phyloP scores from a whole-genome alignment of 2,797 vertebrate genomes.

The Molossus molossus region DNA sequence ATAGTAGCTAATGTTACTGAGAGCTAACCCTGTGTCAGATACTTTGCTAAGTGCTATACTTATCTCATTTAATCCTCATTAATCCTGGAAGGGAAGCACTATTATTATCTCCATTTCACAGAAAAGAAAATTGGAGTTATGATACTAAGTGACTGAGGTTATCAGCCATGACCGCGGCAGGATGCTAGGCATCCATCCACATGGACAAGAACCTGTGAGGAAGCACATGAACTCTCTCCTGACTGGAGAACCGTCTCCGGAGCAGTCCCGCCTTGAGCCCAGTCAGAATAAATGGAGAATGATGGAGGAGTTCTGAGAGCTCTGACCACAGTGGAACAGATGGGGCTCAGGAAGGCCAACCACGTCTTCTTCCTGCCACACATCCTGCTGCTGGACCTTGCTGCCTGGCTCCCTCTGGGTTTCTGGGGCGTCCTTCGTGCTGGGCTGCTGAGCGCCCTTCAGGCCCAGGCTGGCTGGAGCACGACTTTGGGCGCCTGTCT shows the following conservation, averaged over 20 bases:
- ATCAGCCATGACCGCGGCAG: not conserved
- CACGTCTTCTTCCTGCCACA: constrained; percentile 86
- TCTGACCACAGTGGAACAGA: constrained; percentile 88
- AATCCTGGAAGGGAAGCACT: not conserved
- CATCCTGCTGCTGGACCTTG: constrained; percentile 89
- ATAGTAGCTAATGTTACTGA: not conserved
- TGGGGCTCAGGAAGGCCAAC: constrained; percentile 89
- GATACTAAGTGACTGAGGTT: not conserved
- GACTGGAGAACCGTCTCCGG: constrained; percentile 91
- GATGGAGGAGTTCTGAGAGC: constrained; percentile 90
- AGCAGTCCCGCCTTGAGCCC: constrained; percentile 91
- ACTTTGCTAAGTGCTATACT: not conserved
- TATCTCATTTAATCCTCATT: constrained; percentile 37
- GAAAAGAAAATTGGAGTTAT: not conserved
- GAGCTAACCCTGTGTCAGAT: not conserved
- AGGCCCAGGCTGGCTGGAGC: constrained; percentile 92
- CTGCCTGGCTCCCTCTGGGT: constrained; percentile 90
- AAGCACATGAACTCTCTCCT: constrained; percentile 90
- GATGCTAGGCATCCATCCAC: constrained; percentile 84
- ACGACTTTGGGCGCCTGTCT: constrained; percentile 92
- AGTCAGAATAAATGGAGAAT: constrained; percentile 89
- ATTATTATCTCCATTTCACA: constrained; percentile 49
- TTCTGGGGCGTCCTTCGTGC: constrained; percentile 88
- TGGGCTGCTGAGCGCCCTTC: constrained; percentile 89
- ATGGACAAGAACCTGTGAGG: constrained; percentile 89